Evolutionary conservation across 2,113 vertebrate species (phyloP), one percentile per base, ranked within the genome.

Genomic region (Pteruthius melanotis): DNA sequence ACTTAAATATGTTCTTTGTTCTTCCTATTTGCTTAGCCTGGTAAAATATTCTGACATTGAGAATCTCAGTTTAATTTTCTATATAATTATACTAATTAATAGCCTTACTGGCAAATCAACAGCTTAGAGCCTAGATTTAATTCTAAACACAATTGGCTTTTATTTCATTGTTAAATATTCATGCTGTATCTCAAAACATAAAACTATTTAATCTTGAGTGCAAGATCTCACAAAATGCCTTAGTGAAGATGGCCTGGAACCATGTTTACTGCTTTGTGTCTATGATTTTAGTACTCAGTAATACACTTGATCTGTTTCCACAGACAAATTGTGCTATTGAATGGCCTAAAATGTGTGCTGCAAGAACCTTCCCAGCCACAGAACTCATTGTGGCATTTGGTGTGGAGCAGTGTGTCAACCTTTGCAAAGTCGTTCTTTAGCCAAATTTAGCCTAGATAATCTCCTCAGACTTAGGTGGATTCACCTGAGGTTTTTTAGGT

Each of bases 361-460:
- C 2, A 6, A 6, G 35, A 61, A 52, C 4, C 11, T 49, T 64
- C 35, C 19, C 3, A 4, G 20, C 11, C 2, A 4, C 6, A 24
- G 22, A 49, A 9, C 4, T 80, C 24, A 7, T 2, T 1, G 0
- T 23, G 40, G 33, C 2, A 9, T 21, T 57, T 76, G 27, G 7
- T 70, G 42, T 44, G 53, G 63, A 80, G 47, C 27, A 53, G 8
- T 6, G 14, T 39, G 7, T 59, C 18, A 45, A 33, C 10, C 12
- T 85, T 47, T 14, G 33, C 22, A 15, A 50, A 80, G 6, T 3
- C 24, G 45, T 54, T 9, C 39, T 71, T 80, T 11, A 50, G 26
- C 28, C 5, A 45, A 26, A 33, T 1, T 28, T 28, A 77, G 11
- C 16, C 45, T 64, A 35, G 26, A 4, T 26, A 17, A 68, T 27